phyloP scores from a whole-genome alignment of 2,888 invertebrate species.

The Chrysopilus asiliformis region DNA sequence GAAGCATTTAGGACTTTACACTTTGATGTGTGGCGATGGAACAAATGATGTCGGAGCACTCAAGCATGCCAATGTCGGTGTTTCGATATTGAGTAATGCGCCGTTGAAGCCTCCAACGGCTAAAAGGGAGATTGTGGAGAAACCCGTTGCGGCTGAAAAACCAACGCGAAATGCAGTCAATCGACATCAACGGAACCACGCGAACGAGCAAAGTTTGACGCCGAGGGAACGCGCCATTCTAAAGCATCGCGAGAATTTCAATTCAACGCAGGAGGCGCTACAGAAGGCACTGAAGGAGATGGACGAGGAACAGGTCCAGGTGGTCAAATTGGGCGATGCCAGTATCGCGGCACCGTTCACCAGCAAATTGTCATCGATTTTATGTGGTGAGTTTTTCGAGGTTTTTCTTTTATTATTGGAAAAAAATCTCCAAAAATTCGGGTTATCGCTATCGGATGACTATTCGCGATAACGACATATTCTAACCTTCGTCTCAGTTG shows the following conservation, averaged over 20 bases:
- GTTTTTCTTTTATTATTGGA: background rate
- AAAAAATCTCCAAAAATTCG: too few relatives aligned
- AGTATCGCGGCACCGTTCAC: slow-evolving; percentile 99
- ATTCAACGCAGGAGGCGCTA: slow-evolving; percentile 26
- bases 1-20: slow-evolving; percentile 69
- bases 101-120: slow-evolving; percentile 43
- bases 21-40: slow-evolving; percentile 99
- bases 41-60: slow-evolving; percentile 99
- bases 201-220: slow-evolving; percentile 22
- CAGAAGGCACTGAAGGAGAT: slow-evolving; percentile 60
- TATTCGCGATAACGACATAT: too few relatives aligned
- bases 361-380: slow-evolving; percentile 88
- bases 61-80: slow-evolving; percentile 96
- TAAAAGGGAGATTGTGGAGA: slow-evolving; percentile 16
- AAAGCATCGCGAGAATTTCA: slow-evolving; percentile 29
- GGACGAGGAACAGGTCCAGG: slow-evolving; percentile 74
- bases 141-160: slow-evolving; percentile 4
- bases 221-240: slow-evolving; percentile 28
- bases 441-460: too few relatives aligned
- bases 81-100: slow-evolving; percentile 76
- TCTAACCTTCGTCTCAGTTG: too few relatives aligned
- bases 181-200: slow-evolving; percentile 13
- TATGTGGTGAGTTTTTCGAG: slow-evolving; percentile 79
- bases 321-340: slow-evolving; percentile 95
- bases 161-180: slow-evolving; percentile 11